Conservation (phyloP, 2,797 vertebrate genomes). For the Hippoglossus hippoglossus region DNA sequence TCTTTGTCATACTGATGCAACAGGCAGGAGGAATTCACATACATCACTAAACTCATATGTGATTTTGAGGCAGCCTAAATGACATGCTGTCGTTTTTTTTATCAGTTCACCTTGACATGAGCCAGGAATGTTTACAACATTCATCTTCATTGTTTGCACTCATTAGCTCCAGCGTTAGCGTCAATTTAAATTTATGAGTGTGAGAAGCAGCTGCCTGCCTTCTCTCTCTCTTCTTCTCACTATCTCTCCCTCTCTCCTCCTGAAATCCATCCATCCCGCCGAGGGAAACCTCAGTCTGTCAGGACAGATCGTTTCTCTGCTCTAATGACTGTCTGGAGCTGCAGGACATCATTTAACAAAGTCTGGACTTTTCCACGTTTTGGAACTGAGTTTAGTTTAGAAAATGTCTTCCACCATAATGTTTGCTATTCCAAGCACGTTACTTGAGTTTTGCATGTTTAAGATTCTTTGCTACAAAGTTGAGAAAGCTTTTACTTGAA, state of each 20-base stretch:
- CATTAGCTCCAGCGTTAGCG: conserved; percentile 26
- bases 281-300: conserved; percentile 26
- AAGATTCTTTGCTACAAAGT: too few relatives aligned
- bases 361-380: neutral
- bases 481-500: too few relatives aligned
- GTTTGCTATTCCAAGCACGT: too few relatives aligned
- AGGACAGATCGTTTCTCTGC: conserved; percentile 18
- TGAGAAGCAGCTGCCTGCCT: conserved; percentile 12
- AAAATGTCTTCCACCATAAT: too few relatives aligned
- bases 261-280: conserved; percentile 18
- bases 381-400: neutral
- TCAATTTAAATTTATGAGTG: conserved; percentile 30
- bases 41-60: too few relatives aligned
- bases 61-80: neutral
- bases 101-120: conserved; percentile 25
- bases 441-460: too few relatives aligned
- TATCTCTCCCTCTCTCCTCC: neutral
- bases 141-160: conserved; percentile 31
- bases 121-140: conserved; percentile 28
- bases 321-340: neutral
- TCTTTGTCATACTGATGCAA: too few relatives aligned
- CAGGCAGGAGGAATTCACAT: too few relatives aligned
- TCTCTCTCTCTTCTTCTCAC: neutral
- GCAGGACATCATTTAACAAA: conserved; percentile 2
- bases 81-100: conserved; percentile 11